A percentile compares a stretch with the other conserved stretches of the same genome.
Conservation (phyloP, 1,140 invertebrate species). For the Drosophila parabipectinata region DNA sequence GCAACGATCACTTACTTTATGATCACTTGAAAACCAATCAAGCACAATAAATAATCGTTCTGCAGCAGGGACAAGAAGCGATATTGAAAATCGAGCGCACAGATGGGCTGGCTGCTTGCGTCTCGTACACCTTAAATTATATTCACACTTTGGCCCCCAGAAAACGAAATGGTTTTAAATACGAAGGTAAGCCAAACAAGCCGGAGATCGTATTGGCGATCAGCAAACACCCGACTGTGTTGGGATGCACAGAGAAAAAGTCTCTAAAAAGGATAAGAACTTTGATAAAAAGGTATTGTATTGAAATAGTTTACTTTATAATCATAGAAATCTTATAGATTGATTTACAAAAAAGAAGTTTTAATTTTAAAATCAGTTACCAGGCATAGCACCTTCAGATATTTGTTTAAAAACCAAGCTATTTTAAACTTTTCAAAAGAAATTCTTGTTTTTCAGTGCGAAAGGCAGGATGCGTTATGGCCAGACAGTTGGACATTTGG, state of each 20-base stretch:
- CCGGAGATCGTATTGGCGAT: conserved; percentile 49
- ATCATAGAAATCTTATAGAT: too few species aligned
- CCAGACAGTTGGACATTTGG: conserved; percentile 46
- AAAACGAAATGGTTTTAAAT: conserved; percentile 79
- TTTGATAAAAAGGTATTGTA: background rate
- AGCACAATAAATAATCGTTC: conserved; percentile 83
- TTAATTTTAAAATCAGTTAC: background rate
- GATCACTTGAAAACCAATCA: conserved; percentile 84
- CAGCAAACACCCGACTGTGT: conserved; percentile 63
- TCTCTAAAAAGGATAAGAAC: background rate
- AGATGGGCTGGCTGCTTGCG: conserved; percentile 20
- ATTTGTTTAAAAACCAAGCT: too few species aligned
- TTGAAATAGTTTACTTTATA: background rate
- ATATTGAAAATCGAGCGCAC: conserved; percentile 79
- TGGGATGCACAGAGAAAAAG: conserved; percentile 13
- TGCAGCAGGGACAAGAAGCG: conserved; percentile 49
- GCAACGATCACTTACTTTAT: conserved; percentile 83
- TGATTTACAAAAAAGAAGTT: too few species aligned
- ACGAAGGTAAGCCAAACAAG: conserved; percentile 68
- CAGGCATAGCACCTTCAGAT: too few species aligned
- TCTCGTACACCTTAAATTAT: conserved; percentile 79
- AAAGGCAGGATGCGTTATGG: conserved; percentile 60
- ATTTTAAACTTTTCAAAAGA: too few species aligned
- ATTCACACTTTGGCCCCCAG: conserved; percentile 83
- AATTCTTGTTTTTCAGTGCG: conserved; percentile 7